Evolutionary conservation across 2,797 vertebrate species (phyloP).

Genomic region (Phyllotis vaccarum): DNA sequence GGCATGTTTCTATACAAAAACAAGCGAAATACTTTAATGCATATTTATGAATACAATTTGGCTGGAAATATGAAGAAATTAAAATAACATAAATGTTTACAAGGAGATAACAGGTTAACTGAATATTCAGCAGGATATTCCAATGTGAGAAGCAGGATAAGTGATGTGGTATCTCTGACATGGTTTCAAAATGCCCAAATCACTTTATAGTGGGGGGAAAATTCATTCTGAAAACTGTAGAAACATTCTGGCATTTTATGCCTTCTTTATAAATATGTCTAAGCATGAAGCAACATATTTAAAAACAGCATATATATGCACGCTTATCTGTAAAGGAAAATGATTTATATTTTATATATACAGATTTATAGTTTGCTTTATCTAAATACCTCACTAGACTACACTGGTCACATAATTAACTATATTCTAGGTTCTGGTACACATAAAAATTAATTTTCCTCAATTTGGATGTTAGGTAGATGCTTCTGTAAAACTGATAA

Average conservation of each 20-base stretch:
- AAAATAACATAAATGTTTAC: slow-evolving; percentile 42
- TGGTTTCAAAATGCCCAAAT: not conserved
- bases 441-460: not conserved
- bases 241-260: not conserved
- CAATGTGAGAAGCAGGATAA: not conserved
- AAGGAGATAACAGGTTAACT: not conserved
- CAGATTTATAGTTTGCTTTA: not conserved
- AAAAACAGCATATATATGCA: not conserved
- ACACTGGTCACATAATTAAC: not conserved
- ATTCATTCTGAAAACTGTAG: not conserved
- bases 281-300: not conserved
- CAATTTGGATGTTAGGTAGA: not conserved
- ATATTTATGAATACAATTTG: slow-evolving; percentile 2
- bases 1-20: not conserved
- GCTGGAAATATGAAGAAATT: slow-evolving; percentile 32
- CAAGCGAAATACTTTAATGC: not conserved
- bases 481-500: not conserved
- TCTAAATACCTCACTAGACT: not conserved
- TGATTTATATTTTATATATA: not conserved
- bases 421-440: slow-evolving; percentile 4
- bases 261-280: not conserved
- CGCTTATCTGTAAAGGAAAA: not conserved
- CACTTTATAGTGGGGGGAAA: not conserved
- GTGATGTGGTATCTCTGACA: not conserved
- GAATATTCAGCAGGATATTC: not conserved